Evolutionary conservation across 30 jellyfish, hydroid and myxozoan species (phyloP), one percentile per base, ranked within the genome.

Genomic region (Hydra vulgaris): DNA sequence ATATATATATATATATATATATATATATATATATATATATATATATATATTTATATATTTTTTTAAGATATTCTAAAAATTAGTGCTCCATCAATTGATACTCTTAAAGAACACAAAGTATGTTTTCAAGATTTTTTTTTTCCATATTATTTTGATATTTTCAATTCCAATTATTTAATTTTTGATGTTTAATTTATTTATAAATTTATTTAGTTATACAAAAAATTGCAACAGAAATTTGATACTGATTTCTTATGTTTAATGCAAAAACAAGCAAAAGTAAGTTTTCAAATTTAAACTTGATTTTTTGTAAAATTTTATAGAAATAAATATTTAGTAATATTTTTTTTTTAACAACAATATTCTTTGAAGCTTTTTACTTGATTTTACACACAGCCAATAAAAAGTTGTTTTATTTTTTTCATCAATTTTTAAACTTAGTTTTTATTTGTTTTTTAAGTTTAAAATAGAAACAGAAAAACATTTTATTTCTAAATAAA

Each of bases 251-350:
- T 85, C 88, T 80, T 66, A 8, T 25, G 89, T 18, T 79, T 90
- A 19, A 76, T 85, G 78, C 97, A 90, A 72, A 90, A 82, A 77
- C 97, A 90, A 73, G 78, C 83, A 20, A 90, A 85, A 89, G 97
- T 85, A 81, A 52, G 81, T 19, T 40, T 40, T 40, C 5, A 40
- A 40, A 40, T 40, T 3, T 12, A 40, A 40, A 40, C 61, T 12
- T 3, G 12, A 40, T 40, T 12, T 40, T 40, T 40, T 3, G 61
- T 40, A 3, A 3, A 12, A n/a, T n/a, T n/a, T n/a, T n/a, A n/a
- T n/a, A n/a, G n/a, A n/a, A n/a, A n/a, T n/a, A n/a, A n/a, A n/a
- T n/a, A n/a, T n/a, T n/a, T n/a, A n/a, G n/a, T n/a, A n/a, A n/a
- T n/a, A n/a, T n/a, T n/a, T n/a, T n/a, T n/a, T n/a, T n/a, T n/a